phyloP scores from a whole-genome alignment of 2,113 vertebrate genomes.

The Ondatra zibethicus region DNA sequence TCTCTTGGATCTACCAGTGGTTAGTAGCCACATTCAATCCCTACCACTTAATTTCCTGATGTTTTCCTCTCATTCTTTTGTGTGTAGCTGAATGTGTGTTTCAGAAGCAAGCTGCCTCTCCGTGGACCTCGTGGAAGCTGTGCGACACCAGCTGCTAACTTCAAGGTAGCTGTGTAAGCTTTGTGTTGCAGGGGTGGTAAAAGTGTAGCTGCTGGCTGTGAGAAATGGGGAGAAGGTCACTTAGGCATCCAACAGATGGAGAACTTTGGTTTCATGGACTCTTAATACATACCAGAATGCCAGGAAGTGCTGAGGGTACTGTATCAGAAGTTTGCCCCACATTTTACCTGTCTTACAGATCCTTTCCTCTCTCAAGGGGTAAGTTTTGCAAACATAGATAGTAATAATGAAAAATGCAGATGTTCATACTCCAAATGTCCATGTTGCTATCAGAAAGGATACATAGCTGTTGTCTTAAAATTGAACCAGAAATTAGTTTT shows the following conservation, averaged over 20 bases:
- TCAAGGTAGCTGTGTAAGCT: not conserved
- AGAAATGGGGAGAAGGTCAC: not conserved
- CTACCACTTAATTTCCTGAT: not conserved
- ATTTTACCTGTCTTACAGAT: not conserved
- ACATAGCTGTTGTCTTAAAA: not conserved
- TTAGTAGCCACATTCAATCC: not conserved
- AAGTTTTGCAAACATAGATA: not conserved
- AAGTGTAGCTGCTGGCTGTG: not conserved
- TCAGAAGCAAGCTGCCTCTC: not conserved
- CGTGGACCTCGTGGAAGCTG: not conserved
- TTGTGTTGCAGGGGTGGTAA: not conserved
- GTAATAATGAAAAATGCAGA: not conserved
- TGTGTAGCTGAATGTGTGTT: not conserved
- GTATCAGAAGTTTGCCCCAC: not conserved
- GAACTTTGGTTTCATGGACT: not conserved
- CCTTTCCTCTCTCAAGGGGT: not conserved
- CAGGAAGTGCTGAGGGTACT: not conserved
- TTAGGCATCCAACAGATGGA: not conserved
- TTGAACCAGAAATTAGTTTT: not conserved
- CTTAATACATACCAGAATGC: not conserved
- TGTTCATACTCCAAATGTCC: not conserved
- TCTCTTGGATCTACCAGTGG: not conserved
- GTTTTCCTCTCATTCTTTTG: not conserved
- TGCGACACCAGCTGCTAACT: not conserved
- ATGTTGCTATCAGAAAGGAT: not conserved